Percentiles rank a stretch among this genome's conserved stretches.
These are phyloP conservation scores for Halocaridina rubra DNA, from an alignment of 2,888 invertebrate genomes.

Conservation along the genomic window DNA sequence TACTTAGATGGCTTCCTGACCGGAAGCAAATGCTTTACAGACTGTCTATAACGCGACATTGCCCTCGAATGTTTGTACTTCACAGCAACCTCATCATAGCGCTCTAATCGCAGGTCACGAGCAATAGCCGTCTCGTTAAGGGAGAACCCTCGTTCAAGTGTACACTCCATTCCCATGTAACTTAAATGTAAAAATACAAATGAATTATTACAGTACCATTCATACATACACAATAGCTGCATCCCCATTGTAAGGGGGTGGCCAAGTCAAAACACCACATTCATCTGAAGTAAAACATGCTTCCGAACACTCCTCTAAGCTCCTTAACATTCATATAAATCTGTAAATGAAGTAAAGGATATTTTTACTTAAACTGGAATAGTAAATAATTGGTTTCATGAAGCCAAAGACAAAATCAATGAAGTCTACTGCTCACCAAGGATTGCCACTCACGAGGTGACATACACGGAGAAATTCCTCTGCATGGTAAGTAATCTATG, in stretches of 20 bases:
- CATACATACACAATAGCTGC: not conserved
- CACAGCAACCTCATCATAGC: slow-evolving; percentile 57
- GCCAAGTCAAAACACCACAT: no score
- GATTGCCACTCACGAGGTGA: not conserved
- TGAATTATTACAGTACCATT: not conserved
- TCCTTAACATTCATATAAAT: not conserved
- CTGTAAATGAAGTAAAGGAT: no score
- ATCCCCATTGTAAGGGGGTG: not conserved
- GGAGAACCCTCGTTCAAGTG: slow-evolving; percentile 61
- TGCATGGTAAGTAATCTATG: not conserved
- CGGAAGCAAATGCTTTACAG: slow-evolving; percentile 60
- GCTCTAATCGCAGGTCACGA: slow-evolving; percentile 29
- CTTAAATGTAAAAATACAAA: slow-evolving; percentile 23
- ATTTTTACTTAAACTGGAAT: not conserved
- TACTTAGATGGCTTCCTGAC: slow-evolving; percentile 50
- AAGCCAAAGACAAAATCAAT: not conserved
- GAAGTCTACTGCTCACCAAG: not conserved
- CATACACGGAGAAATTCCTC: not conserved
- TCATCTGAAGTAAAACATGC: not conserved
- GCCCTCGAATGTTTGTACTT: slow-evolving; percentile 50
- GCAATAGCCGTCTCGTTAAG: slow-evolving; percentile 52
- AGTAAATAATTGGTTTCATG: not conserved
- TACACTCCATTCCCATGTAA: slow-evolving; percentile 63
- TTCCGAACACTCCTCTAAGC: not conserved
- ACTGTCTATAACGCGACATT: slow-evolving; percentile 39